phyloP scores from a whole-genome alignment of 2,113 vertebrate genomes.

The Solenodon paradoxus region DNA sequence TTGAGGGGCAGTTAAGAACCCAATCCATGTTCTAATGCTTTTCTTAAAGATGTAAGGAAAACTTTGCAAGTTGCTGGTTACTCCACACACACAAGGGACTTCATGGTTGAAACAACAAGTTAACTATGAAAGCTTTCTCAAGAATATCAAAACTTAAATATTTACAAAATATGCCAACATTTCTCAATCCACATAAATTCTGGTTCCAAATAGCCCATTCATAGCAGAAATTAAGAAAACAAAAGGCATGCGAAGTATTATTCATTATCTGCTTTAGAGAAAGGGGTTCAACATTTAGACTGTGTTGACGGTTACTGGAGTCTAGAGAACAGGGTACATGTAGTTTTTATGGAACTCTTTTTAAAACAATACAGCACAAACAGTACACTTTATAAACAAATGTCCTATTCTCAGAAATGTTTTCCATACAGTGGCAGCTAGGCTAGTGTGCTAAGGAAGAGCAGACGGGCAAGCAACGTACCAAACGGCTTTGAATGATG shows the following conservation, averaged over 20 bases:
- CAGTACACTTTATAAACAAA: background rate
- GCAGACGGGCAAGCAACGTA: background rate
- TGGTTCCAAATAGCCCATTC: constrained; percentile 15
- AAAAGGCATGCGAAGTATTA: background rate
- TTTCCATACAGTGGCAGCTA: background rate
- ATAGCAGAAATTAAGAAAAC: background rate
- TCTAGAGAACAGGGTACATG: background rate
- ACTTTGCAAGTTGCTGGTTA: background rate
- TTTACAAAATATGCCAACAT: background rate
- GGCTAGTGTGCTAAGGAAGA: background rate
- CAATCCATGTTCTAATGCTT: background rate
- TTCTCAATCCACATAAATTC: background rate
- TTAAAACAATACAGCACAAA: background rate
- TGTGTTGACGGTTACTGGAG: background rate
- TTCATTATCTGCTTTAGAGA: background rate
- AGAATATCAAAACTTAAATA: background rate
- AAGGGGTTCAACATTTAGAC: background rate
- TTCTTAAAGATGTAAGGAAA: background rate
- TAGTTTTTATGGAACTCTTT: background rate
- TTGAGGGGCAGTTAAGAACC: background rate
- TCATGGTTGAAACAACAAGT: background rate
- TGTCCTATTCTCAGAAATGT: background rate
- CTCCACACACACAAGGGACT: background rate
- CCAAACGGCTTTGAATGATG: background rate
- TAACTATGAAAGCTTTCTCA: background rate